phyloP scores from a whole-genome alignment of 2,113 vertebrate genomes.

The Barnardius zonarius region DNA sequence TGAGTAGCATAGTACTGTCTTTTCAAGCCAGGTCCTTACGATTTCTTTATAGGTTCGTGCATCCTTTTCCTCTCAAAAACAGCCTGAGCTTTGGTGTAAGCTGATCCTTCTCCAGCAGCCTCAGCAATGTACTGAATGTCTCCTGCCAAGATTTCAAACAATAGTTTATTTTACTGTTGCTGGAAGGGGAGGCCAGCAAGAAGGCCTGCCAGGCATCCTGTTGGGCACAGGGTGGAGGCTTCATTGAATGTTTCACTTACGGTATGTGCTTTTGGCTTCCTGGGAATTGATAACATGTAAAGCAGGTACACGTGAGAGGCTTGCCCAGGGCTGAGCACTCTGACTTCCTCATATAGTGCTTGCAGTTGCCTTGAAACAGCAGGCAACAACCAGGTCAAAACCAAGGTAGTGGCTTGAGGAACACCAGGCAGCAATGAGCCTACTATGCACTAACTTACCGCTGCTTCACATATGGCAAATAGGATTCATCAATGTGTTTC shows the following conservation, averaged over 20 bases:
- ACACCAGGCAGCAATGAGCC: background rate
- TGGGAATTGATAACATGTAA: background rate
- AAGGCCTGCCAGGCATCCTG: background rate
- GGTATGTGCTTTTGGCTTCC: background rate
- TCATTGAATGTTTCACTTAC: background rate
- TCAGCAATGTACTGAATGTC: background rate
- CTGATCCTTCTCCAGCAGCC: background rate
- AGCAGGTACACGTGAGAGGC: background rate
- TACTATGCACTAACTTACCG: background rate
- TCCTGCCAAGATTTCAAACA: constrained; percentile 43
- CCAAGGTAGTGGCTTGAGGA: constrained; percentile 3
- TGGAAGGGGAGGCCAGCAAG: constrained; percentile 29
- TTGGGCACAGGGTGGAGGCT: background rate
- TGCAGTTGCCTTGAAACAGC: background rate
- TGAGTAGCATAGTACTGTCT: background rate
- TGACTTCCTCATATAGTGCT: background rate
- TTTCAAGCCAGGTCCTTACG: background rate
- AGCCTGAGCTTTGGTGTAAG: background rate
- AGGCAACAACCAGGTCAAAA: background rate
- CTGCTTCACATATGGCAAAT: background rate
- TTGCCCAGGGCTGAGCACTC: background rate
- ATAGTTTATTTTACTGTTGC: constrained; percentile 21
- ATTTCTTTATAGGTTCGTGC: background rate
- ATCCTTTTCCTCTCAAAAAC: background rate
- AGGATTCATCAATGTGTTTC: rapidly evolving